Percentiles rank a stretch among this genome's conserved stretches.
Conservation (phyloP, 2,888 invertebrate species). For the Machimus rusticus region DNA sequence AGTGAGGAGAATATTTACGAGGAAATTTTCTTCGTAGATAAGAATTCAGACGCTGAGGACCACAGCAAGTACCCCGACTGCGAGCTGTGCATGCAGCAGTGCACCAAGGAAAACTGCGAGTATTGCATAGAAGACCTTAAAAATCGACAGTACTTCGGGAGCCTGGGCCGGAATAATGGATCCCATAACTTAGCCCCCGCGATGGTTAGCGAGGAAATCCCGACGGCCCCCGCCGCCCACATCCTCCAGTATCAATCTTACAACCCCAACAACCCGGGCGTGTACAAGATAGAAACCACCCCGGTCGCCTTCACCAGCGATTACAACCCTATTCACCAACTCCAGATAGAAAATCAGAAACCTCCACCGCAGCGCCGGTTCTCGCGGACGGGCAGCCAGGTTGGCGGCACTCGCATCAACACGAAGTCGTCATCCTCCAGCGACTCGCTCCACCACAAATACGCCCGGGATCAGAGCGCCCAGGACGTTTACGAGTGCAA, state of each 20-base stretch:
- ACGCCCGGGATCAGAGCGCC: constrained; percentile 12
- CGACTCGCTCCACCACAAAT: constrained; percentile 60
- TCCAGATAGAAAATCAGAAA: constrained; percentile 51
- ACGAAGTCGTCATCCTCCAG: constrained; percentile 63
- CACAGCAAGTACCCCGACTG: constrained; percentile 57
- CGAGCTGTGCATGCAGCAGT: constrained; percentile 61
- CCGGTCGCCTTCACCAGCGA: constrained; percentile 63
- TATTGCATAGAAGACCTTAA: constrained; percentile 53
- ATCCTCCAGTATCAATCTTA: constrained; percentile 63
- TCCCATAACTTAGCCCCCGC: constrained; percentile 24
- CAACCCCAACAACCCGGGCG: constrained; percentile 63
- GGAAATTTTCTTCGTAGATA: constrained; percentile 61
- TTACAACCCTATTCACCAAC: constrained; percentile 61
- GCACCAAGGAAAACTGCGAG: constrained; percentile 59
- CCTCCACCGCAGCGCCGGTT: constrained; percentile 50
- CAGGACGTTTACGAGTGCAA: constrained; percentile 49
- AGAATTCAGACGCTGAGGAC: constrained; percentile 52
- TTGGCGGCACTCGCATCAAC: constrained; percentile 51
- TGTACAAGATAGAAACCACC: constrained; percentile 63
- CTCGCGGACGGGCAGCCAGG: constrained; percentile 37
- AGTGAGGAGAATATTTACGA: constrained; percentile 63
- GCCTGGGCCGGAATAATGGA: constrained; percentile 45
- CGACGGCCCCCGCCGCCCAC: constrained; percentile 52
- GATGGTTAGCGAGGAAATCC: constrained; percentile 49
- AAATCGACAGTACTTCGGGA: constrained; percentile 48